These are phyloP conservation scores for Drosophila nr. perissopoda DNA, from an alignment of 2,888 invertebrate species.

Conservation along the genomic window DNA sequence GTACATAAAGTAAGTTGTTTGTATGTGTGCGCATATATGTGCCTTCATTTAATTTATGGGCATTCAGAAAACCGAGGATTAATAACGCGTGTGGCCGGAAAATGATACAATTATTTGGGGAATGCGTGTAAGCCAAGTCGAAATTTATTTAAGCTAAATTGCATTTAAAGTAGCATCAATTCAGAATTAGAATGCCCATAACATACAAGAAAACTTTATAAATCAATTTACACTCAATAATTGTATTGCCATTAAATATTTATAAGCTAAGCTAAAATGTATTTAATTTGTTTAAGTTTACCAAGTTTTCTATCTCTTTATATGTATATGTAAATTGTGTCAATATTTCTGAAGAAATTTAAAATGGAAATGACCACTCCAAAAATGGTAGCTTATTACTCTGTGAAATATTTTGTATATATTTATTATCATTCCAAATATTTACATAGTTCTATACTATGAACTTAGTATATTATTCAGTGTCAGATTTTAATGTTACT, in stretches of 20 bases:
- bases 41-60: constrained; percentile 31
- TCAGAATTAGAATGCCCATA: neutral
- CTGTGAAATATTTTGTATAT: neutral
- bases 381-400: neutral
- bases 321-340: neutral
- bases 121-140: neutral
- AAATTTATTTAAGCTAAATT: neutral
- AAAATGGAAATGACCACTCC: neutral
- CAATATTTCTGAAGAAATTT: neutral
- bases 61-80: constrained; percentile 13
- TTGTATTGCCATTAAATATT: neutral
- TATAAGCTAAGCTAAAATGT: neutral
- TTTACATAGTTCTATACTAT: neutral
- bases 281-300: neutral
- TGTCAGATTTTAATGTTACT: constrained; percentile 9
- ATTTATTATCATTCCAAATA: neutral
- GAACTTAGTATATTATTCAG: neutral
- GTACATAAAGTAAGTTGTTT: neutral
- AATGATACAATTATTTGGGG: neutral
- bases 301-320: neutral
- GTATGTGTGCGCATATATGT: constrained; percentile 2
- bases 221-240: neutral
- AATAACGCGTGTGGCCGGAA: constrained; percentile 2
- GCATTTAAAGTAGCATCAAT: neutral
- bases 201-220: neutral